Evolutionary conservation across 2,797 vertebrate species (phyloP), one percentile per base, ranked within the genome.

Genomic region (Paramormyrops hopkinsi): DNA sequence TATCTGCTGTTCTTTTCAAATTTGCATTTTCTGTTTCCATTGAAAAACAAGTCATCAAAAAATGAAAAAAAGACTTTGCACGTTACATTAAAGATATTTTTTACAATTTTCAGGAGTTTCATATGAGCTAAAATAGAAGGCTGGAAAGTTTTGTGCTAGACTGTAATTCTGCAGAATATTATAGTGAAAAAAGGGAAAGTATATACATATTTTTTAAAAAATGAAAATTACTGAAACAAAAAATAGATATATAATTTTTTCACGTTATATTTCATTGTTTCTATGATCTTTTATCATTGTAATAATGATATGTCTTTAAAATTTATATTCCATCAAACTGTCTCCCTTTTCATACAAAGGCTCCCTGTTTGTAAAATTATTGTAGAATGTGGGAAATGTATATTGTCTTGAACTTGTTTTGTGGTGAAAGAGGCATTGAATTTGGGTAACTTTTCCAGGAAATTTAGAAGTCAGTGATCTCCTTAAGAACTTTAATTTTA

Each of bases 341-440:
- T 96, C 93, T 94, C 92, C 94, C 87, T 93, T 93, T 97, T 97
- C 95, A 95, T 94, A 95, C 93, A 92, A 46, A 93, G 94, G 95
- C 90, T 91, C 94, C 96, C 94, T 96, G 95, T 96, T 97, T 97
- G 94, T 96, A 96, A 95, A 93, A 96, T 94, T 96, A 94, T 96
- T 97, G 96, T 97, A 96, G 96, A 97, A 96, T 95, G 95, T 96
- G 94, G 93, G 88, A 91, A 94, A 95, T 96, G 95, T 96, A 93
- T 91, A 94, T 91, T 92, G 93, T 96, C 93, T 92, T 93, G 91
- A 91, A 94, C 94, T 94, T 95, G 94, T 90, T 90, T 93, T 93
- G 91, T 93, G 93, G 91, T 96, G 94, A 94, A 94, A 95, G 92
- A 94, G 94, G 93, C 93, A 94, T 94, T 94, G 94, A 94, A 92